These are phyloP conservation scores for Channallabes apus DNA, from an alignment of 2,797 vertebrate species.

Conservation along the genomic window DNA sequence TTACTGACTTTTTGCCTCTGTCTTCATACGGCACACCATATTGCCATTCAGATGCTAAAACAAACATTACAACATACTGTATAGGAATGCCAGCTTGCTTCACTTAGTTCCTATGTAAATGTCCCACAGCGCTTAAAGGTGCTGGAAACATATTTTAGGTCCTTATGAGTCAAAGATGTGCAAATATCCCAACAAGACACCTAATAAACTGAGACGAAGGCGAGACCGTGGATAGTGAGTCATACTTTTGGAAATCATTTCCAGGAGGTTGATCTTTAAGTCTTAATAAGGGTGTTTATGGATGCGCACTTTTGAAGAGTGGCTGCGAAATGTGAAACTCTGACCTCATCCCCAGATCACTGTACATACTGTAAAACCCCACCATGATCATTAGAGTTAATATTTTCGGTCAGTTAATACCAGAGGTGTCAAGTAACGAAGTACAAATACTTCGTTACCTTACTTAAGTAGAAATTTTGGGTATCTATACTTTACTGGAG, in stretches of 20 bases:
- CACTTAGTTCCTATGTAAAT: not conserved
- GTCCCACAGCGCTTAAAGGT: not conserved
- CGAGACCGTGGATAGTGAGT: not conserved
- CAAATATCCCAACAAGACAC: slow-evolving; percentile 16
- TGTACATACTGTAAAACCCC: not conserved
- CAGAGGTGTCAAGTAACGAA: too few relatives aligned
- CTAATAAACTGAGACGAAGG: not conserved
- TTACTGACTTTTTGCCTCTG: not conserved
- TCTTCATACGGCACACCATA: not conserved
- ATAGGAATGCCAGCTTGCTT: not conserved
- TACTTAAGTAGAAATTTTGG: too few relatives aligned
- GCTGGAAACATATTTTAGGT: slow-evolving; percentile 1
- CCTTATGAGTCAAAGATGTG: slow-evolving; percentile 25
- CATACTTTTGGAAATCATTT: not conserved
- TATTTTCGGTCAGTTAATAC: not conserved
- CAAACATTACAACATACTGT: not conserved
- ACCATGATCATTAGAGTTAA: not conserved
- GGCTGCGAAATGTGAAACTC: slow-evolving; percentile 3
- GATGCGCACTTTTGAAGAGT: not conserved
- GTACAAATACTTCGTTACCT: too few relatives aligned
- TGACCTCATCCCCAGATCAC: not conserved
- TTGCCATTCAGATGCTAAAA: not conserved
- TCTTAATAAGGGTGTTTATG: slow-evolving; percentile 27
- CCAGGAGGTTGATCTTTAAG: not conserved
- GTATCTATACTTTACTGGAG: too few relatives aligned